phyloP scores from a whole-genome alignment of 2,113 vertebrate species.

The Lichenostomus cassidix region DNA sequence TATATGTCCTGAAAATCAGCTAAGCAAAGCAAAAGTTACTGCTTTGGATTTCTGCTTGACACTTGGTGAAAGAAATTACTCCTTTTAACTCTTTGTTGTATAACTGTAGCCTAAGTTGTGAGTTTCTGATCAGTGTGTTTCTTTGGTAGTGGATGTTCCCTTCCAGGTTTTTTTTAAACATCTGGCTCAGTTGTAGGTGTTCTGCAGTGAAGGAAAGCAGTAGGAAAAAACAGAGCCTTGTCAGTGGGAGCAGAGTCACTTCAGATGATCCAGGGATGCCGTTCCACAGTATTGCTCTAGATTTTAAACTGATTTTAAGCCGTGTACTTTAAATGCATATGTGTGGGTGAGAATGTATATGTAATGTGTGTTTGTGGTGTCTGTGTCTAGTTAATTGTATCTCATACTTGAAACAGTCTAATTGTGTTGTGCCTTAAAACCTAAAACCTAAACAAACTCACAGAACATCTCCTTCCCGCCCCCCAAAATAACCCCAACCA shows the following conservation, averaged over 20 bases:
- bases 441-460: neutral
- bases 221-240: neutral
- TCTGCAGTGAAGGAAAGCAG: neutral
- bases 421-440: neutral
- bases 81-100: neutral
- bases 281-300: neutral
- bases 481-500: accelerated
- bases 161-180: neutral
- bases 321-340: neutral
- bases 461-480: neutral
- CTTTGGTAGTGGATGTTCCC: neutral
- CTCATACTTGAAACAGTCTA: neutral
- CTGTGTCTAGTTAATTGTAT: conserved; percentile 4
- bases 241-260: neutral
- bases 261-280: neutral
- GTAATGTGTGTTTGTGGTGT: conserved; percentile 8
- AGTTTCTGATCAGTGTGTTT: neutral
- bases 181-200: neutral
- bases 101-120: neutral
- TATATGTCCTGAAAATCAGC: neutral
- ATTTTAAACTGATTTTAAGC: neutral
- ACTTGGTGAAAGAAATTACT: neutral
- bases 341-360: conserved; percentile 16
- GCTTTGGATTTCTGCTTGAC: neutral
- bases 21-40: neutral